A percentile compares a stretch with the other conserved stretches of the same genome.
phyloP scores from a whole-genome alignment of 2,113 vertebrate genomes.

The Dendrocopos noguchii region DNA sequence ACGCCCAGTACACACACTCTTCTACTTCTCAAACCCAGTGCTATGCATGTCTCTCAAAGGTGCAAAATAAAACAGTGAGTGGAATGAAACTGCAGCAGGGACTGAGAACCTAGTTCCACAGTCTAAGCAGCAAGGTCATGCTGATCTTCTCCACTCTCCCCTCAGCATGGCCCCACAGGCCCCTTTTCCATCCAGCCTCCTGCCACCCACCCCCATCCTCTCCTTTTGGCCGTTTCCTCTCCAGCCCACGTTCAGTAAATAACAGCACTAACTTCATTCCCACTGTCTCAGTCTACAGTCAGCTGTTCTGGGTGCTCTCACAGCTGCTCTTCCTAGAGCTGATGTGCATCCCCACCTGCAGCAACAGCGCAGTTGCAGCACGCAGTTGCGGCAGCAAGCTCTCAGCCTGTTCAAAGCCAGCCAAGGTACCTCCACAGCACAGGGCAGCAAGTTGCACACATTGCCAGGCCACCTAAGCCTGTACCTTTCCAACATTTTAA shows the following conservation, averaged over 20 bases:
- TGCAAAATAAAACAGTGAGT: not conserved
- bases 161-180: too few relatives aligned
- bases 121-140: not conserved
- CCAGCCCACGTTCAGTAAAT: fast-evolving
- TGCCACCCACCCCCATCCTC: not conserved
- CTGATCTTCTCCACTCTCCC: not conserved
- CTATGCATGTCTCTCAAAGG: not conserved
- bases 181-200: not conserved
- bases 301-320: fast-evolving
- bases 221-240: not conserved
- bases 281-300: too few relatives aligned
- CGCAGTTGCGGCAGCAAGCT: not conserved
- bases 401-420: not conserved
- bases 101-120: not conserved
- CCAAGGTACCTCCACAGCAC: fast-evolving
- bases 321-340: not conserved
- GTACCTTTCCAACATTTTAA: not conserved
- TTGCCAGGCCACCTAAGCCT: not conserved
- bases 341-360: not conserved
- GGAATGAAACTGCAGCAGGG: not conserved
- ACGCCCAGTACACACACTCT: too few relatives aligned
- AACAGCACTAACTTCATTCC: too few relatives aligned
- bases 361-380: not conserved
- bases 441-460: fast-evolving
- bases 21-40: not conserved